Base-by-base conservation (phyloP, 1,140 invertebrate genomes). In the Diabrotica virgifera region DNA sequence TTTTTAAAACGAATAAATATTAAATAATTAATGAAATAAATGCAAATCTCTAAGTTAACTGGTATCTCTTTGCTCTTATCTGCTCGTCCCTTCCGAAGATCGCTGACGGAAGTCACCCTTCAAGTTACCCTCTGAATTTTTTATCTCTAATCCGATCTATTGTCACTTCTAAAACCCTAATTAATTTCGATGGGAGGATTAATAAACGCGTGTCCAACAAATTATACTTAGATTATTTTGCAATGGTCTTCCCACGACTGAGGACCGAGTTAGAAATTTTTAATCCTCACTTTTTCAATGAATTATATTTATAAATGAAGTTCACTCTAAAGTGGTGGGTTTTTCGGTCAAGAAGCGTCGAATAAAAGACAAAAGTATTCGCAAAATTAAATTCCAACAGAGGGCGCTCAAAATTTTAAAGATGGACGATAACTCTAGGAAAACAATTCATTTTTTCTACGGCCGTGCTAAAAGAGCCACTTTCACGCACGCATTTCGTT, bases 121-220 rank as follows among this genome's bases (percentile, higher is more conserved):
- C 54, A n/a, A 37, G 36, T 53, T 36, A 46, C 40, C 40, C 40
- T 46, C 24, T 10, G 11, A 52, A 46, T 62, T 62, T 62, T 58
- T 64, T 52, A 66, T 66, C 64, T 24, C 36, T 65, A 68, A 68
- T 68, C 67, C 63, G 46, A 68, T 65, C 66, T 65, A 56, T 58
- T 63, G 59, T 54, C 54, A 46, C 13, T 52, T 52, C 59, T 60
- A 57, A 60, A 24, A 52, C 59, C 63, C 63, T 56, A 65, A 69
- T 69, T 65, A 69, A 65, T 65, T 69, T 62, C 14, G 55, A 58
- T 52, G 60, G 63, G 64, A 63, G 64, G 62, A 66, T 69, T 60
- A 60, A 66, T 62, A 61, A 61, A 59, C 64, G 63, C 67, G 67
- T 69, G 64, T 66, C 67, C 10, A 50, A 69, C 67, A 69, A 69